Percentiles rank a stretch among this genome's conserved stretches.
Evolutionary conservation across 2,113 vertebrate genomes (phyloP).

Genomic region (Pyxicephalus adspersus): DNA sequence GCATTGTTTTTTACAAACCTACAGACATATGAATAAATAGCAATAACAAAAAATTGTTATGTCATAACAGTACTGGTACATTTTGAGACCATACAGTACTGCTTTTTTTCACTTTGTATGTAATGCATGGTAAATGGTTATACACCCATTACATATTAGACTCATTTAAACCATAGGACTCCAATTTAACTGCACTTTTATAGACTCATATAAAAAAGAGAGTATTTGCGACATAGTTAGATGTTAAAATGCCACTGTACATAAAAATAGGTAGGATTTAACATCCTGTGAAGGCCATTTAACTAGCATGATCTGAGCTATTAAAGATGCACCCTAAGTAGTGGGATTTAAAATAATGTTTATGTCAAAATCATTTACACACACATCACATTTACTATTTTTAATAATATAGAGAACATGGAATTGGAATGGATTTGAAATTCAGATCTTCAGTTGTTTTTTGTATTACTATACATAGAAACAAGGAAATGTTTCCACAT

Average conservation of each 20-base stretch:
- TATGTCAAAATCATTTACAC: slow-evolving; percentile 9
- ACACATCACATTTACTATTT: too few species aligned
- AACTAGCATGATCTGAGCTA: slow-evolving; percentile 61
- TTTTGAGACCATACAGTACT: too few species aligned
- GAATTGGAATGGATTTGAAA: too few species aligned
- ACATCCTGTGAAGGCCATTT: slow-evolving; percentile 62
- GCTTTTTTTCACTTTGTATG: neutral
- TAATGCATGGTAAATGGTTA: slow-evolving; percentile 26
- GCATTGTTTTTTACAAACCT: neutral
- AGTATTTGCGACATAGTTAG: slow-evolving; percentile 77
- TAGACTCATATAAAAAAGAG: slow-evolving; percentile 82
- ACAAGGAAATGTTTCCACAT: too few species aligned
- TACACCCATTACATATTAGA: slow-evolving; percentile 67
- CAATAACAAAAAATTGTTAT: neutral
- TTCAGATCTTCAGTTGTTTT: too few species aligned
- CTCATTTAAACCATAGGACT: slow-evolving; percentile 74
- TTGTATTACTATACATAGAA: too few species aligned
- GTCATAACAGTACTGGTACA: neutral
- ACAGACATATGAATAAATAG: neutral
- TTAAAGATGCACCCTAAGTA: slow-evolving; percentile 59
- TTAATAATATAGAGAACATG: too few species aligned
- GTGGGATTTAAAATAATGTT: slow-evolving; percentile 52
- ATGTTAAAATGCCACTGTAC: slow-evolving; percentile 74
- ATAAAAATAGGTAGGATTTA: slow-evolving; percentile 69
- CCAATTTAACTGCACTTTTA: slow-evolving; percentile 81